Percentiles rank a stretch among this genome's conserved stretches.
Conservation (phyloP, 1,140 invertebrate genomes). For the Eupristina koningsbergeri region DNA sequence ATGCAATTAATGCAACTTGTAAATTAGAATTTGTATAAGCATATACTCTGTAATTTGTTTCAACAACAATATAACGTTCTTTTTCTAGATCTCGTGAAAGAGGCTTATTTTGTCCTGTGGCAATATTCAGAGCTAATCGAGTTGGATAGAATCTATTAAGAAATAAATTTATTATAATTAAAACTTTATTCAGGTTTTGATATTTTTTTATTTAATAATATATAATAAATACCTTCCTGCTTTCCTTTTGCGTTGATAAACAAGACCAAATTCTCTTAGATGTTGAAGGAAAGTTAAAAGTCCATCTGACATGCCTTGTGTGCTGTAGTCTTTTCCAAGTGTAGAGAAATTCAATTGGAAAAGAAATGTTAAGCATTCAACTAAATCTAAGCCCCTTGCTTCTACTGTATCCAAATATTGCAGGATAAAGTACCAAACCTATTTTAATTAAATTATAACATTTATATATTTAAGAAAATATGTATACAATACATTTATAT, state of each 20-base stretch:
- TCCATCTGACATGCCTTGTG: conserved; percentile 91
- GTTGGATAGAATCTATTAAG: conserved; percentile 90
- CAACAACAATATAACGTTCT: conserved; percentile 92
- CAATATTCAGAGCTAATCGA: conserved; percentile 91
- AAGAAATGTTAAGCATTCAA: conserved; percentile 93
- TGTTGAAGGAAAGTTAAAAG: conserved; percentile 94
- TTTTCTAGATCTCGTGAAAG: conserved; percentile 71
- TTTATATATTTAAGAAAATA: neutral
- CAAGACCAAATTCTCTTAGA: conserved; percentile 95
- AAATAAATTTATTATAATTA: conserved; percentile 3
- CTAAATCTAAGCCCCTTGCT: conserved; percentile 86
- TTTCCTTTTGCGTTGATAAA: conserved; percentile 90
- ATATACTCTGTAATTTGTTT: conserved; percentile 98
- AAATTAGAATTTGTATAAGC: conserved; percentile 96
- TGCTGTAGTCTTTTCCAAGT: conserved; percentile 96
- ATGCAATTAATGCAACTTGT: conserved; percentile 91
- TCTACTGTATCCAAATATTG: conserved; percentile 95
- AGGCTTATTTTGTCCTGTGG: conserved; percentile 78
- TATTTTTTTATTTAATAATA: no score
- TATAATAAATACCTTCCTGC: conserved; percentile 65
- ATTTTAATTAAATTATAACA: neutral
- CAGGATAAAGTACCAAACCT: conserved; percentile 96
- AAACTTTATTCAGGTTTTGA: neutral
- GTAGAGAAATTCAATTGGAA: conserved; percentile 98
- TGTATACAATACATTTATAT: neutral